phyloP scores from a whole-genome alignment of 1,140 invertebrate genomes.

The Hormaphis cornu region DNA sequence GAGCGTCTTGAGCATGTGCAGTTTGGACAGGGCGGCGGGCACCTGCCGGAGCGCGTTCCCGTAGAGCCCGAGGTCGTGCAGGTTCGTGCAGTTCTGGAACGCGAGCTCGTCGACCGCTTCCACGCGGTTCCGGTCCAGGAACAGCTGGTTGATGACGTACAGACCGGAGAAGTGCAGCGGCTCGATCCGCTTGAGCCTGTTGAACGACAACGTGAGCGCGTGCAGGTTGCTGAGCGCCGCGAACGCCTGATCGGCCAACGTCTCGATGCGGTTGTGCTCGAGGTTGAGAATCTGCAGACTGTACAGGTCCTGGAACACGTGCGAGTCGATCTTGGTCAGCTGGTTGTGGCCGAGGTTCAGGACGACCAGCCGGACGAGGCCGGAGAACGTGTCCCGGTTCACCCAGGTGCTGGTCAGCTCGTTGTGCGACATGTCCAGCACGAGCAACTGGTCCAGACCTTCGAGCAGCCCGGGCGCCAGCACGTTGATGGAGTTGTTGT shows the following conservation, averaged over 20 bases:
- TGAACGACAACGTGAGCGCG: constrained; percentile 66
- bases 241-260: constrained; percentile 68
- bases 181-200: constrained; percentile 65
- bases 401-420: constrained; percentile 74
- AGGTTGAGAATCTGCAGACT: constrained; percentile 72
- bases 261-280: constrained; percentile 68
- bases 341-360: constrained; percentile 83
- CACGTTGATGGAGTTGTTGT: constrained; percentile 76
- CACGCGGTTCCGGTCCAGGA: constrained; percentile 69
- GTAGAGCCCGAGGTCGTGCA: constrained; percentile 71
- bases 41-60: constrained; percentile 65
- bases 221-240: constrained; percentile 73
- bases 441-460: constrained; percentile 72
- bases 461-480: constrained; percentile 70
- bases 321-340: constrained; percentile 66
- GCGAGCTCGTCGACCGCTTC: constrained; percentile 68
- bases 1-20: constrained; percentile 64
- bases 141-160: constrained; percentile 64
- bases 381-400: constrained; percentile 69
- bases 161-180: constrained; percentile 67
- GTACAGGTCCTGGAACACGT: constrained; percentile 69
- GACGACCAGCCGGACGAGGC: constrained; percentile 73
- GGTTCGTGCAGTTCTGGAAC: constrained; percentile 67
- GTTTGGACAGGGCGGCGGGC: constrained; percentile 61
- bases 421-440: constrained; percentile 79